Base-by-base conservation (phyloP, 1,140 invertebrate species). In the Neoseiulus cucumeris region DNA sequence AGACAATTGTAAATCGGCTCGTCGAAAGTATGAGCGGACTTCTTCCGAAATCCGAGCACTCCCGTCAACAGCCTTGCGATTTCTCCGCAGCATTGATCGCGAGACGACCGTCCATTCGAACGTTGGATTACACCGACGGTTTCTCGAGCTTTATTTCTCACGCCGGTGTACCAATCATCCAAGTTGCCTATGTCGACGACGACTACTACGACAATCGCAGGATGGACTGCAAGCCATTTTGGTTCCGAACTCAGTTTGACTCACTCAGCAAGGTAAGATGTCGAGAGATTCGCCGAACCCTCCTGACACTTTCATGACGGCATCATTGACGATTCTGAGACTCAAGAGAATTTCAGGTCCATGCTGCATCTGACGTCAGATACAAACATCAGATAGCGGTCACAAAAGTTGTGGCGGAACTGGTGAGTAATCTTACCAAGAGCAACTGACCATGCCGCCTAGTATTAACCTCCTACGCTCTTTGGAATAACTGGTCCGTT, bases 141-240 rank as follows among this genome's bases (percentile, higher is more conserved):
- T 73, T 70, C 65, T 68, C 71, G 22, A 68, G 71, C 17, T 75
- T 75, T 44, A 64, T 71, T 29, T 65, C 69, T 7, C 65, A 66
- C 42, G 70, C 70, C 22, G 74, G 74, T 45, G 72, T 75, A 65
- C 72, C 74, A 1, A 66, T 69, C n/a, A 29, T 72, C 1, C 73
- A 75, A 66, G 51, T 59, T 6, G 14, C 51, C 4, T 59, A 59
- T 20, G 51, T 59, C 22, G 33, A 59, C 22, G 22, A 59, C 14
- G 51, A 33, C 1, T 59, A 59, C 51, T 25, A 18, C 25, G 25
- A 59, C 22, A 59, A 17, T 9, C 51, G 51, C 14, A 25, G 51
- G 14, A 59, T 59, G 51, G 22, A 59, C 51, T 17, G 25, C 12
- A 59, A 59, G 22, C 51, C 51, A 17, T 25, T 33, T 17, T 59